Evolutionary conservation across 2,888 invertebrate genomes (phyloP), one percentile per base, ranked within the genome.

Genomic region (Neelides folsomi): DNA sequence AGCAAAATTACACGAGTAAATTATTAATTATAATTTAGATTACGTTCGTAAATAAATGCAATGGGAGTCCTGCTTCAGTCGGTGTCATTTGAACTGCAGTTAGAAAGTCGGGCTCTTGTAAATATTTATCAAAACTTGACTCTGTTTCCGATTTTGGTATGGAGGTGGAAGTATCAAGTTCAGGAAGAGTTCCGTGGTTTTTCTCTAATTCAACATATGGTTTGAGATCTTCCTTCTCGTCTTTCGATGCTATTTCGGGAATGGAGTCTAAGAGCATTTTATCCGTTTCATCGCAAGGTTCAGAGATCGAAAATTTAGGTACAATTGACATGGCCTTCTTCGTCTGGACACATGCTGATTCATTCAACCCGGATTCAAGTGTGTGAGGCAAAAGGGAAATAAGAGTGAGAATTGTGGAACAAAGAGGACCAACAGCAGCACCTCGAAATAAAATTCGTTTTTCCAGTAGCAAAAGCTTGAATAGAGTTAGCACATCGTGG

Each of bases 371-470:
- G 67, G 77, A 78, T 68, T 92, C 89, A 61, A 93, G 76, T 74
- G 92, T 82, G 43, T 82, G 83, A 48, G 97, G 97, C 71, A 90
- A 81, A 36, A 98, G 71, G 1, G 95, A 95, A 1, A 93, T 75
- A 47, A 97, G 75, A 6, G 93, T 84, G 49, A 98, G 73, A 63
- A 97, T 79, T 5, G 86, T 79, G 7, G 84, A 80, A 64, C 94
- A 93, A 60, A 97, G 75, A 7, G 83, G 80, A 55, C 89, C 84
- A 1, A 94, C 95, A 1, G 95, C 94, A 16, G 92, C 84, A 51
- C 90, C 87, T 71, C 86, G 89, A 68, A 95, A 87, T 49, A 98
- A 79, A 40, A 95, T 83, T 69, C 86, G 79, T 64, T 84, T 81
- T 68, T 95, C 88, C 54, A 98, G 74, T 45, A 98, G 73, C 51